Evolutionary conservation across 1,140 invertebrate species (phyloP), one percentile per base, ranked within the genome.

Genomic region (Ceratitis capitata): DNA sequence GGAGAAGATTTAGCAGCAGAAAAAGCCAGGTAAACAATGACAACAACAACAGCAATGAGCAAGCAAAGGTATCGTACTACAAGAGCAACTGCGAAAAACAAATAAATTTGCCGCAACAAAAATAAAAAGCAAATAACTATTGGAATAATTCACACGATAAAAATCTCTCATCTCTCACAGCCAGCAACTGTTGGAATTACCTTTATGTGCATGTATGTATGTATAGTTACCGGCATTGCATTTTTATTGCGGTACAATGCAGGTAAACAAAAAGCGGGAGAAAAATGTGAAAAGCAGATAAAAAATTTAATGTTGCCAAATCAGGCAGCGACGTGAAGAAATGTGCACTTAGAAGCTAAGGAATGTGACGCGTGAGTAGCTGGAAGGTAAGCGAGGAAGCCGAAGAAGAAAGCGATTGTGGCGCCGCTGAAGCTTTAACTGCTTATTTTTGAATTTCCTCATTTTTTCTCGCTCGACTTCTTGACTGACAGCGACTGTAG

Each of bases 141-240:
- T 78, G 69, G 39, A 45, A 47, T 78, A 78, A 78, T 78, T 78
- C 69, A 78, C 69, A 39, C 69, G 69, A 78, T 78, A 78, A 45
- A 78, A 78, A 78, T 78, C 69, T 78, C n/a, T 78, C 69, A 78
- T 26, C 69, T 78, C n/a, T 78, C 69, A 78, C 12, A 35, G 39
- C 69, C 69, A 78, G 69, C 69, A 23, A 45, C 69, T 78, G 69
- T 78, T 78, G 16, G 69, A 45, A 78, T 78, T 78, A 78, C 42
- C 32, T 78, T 78, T 45, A 35, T 61, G 3, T 29, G 45, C 14
- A 47, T 53, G n/a, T 16, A n/a, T 53, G 3, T 58, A 26, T 58
- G n/a, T 78, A 23, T 78, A 23, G 39, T 78, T 78, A n/a, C n/a
- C n/a, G 39, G 69, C 19, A n/a, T 9, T 78, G 39, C 42, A 10